A percentile compares a stretch with the other conserved stretches of the same genome.
Conservation (phyloP, 2,888 invertebrate species). For the Eristalis pertinax region DNA sequence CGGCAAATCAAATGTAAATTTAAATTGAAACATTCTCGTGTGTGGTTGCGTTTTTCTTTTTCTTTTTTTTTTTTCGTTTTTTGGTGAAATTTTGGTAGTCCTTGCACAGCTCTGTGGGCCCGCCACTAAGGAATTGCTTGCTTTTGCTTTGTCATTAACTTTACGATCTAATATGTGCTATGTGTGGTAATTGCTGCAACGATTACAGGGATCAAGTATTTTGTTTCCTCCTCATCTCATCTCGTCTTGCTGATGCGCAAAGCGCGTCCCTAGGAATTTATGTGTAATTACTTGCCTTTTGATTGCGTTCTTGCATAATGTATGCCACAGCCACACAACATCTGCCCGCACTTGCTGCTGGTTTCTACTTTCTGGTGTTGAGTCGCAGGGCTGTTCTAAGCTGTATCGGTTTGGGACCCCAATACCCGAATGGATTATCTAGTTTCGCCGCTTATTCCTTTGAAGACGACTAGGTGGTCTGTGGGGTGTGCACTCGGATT, state of each 20-base stretch:
- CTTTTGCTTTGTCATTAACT: conserved; percentile 48
- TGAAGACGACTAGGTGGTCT: conserved; percentile 13
- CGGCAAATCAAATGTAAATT: conserved; percentile 53
- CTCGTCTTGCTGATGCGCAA: not conserved
- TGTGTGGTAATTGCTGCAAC: conserved; percentile 55
- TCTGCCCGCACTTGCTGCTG: not conserved
- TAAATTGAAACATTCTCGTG: conserved; percentile 65
- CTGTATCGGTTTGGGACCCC: not conserved
- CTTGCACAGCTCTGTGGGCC: not conserved
- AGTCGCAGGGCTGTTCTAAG: not conserved
- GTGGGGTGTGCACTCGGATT: not conserved
- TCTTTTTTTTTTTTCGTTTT: not conserved
- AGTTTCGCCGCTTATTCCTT: conserved; percentile 23
- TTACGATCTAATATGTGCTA: conserved; percentile 43
- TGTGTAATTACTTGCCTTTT: conserved; percentile 62
- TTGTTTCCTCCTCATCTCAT: not conserved
- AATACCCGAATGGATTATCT: conserved; percentile 40
- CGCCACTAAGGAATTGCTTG: conserved; percentile 36
- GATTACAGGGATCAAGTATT: conserved; percentile 27
- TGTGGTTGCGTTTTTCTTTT: conserved; percentile 41
- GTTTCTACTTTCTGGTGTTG: not conserved
- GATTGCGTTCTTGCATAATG: conserved; percentile 56
- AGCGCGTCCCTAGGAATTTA: conserved; percentile 21
- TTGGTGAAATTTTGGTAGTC: not conserved
- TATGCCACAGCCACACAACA: conserved; percentile 10